Percentiles rank a stretch among this genome's conserved stretches.
phyloP scores from a whole-genome alignment of 1,140 invertebrate genomes.

The Portunus trituberculatus region DNA sequence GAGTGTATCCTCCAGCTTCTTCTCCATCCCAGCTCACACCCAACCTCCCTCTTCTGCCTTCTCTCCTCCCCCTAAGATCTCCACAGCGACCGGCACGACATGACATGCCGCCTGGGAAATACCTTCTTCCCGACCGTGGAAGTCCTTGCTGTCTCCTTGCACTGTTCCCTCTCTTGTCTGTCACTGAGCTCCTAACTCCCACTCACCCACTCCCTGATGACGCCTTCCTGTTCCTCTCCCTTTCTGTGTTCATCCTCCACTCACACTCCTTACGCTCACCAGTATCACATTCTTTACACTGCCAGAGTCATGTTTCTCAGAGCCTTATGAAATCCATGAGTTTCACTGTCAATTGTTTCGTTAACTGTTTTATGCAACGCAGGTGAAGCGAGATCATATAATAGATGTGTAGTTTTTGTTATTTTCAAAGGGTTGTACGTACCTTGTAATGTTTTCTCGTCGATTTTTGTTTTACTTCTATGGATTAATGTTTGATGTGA shows the following conservation, averaged over 20 bases:
- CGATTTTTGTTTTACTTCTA: not conserved
- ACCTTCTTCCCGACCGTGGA: not conserved
- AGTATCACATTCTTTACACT: not conserved
- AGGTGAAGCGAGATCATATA: not conserved
- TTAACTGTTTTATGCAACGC: not conserved
- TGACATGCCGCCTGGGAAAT: slow-evolving; percentile 33
- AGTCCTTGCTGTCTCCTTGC: slow-evolving; percentile 1
- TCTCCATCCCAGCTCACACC: not conserved
- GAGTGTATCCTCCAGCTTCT: not conserved
- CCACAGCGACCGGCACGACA: slow-evolving; percentile 14
- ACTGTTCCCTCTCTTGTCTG: not conserved
- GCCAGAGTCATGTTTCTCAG: not conserved
- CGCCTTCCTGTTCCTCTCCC: not conserved
- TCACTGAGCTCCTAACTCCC: not conserved
- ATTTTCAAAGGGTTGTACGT: not conserved
- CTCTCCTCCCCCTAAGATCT: not conserved
- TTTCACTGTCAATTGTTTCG: not conserved
- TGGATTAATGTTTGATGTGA: not conserved
- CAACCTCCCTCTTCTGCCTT: not conserved
- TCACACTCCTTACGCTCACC: not conserved
- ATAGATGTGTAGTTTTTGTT: not conserved
- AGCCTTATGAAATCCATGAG: not conserved
- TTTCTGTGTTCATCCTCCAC: not conserved
- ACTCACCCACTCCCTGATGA: not conserved
- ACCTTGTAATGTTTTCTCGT: not conserved